These are phyloP conservation scores for Scaptomyza reducta DNA, from an alignment of 2,888 invertebrate species.

Conservation along the genomic window DNA sequence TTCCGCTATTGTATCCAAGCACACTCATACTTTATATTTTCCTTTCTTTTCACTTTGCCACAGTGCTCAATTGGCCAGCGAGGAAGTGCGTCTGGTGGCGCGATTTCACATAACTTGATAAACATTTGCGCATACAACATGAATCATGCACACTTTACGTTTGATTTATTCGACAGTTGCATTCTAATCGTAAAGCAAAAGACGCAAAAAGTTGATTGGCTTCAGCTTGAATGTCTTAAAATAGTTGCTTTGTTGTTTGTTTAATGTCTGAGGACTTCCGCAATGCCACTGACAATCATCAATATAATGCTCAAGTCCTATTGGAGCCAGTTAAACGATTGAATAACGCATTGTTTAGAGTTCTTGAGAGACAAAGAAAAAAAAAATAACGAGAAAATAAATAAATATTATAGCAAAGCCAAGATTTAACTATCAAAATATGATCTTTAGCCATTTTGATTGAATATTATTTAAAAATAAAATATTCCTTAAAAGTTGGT, in stretches of 20 bases:
- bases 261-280: conserved; percentile 48
- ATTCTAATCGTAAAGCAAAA: conserved; percentile 54
- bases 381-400: not conserved
- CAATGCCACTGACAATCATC: conserved; percentile 21
- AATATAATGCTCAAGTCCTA: conserved; percentile 20
- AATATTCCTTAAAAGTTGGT: too few relatives aligned
- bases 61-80: conserved; percentile 25
- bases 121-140: conserved; percentile 36
- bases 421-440: too few relatives aligned
- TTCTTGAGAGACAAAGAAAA: not conserved
- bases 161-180: conserved; percentile 56
- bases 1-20: conserved; percentile 21
- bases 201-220: conserved; percentile 24
- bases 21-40: conserved; percentile 11
- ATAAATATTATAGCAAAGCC: too few relatives aligned
- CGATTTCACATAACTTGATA: conserved; percentile 39
- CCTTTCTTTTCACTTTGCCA: conserved; percentile 33
- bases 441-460: too few relatives aligned
- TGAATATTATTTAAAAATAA: too few relatives aligned
- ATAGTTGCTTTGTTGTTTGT: conserved; percentile 52
- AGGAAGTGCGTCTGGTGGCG: conserved; percentile 44
- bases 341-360: conserved; percentile 15
- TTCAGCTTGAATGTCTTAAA: conserved; percentile 14
- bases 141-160: conserved; percentile 51
- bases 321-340: conserved; percentile 15